Evolutionary conservation across 2,888 invertebrate species (phyloP), one percentile per base, ranked within the genome.

Genomic region (Acrobasis suavella): DNA sequence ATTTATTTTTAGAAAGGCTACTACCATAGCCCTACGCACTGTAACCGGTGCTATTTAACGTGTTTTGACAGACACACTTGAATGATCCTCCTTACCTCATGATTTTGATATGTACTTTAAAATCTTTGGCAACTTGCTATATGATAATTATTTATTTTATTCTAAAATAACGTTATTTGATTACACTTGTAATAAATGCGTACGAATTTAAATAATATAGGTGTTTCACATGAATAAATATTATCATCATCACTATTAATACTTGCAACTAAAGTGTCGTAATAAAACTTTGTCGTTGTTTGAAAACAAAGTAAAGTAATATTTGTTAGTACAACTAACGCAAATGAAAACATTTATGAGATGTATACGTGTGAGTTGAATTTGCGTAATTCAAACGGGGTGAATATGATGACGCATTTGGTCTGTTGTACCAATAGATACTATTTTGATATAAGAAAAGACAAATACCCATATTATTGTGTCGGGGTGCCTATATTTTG

Each of bases 321-420:
- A n/a, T 46, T 12, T 46, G 46, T 46, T 46, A 46, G 12, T 46
- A 46, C 46, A 46, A 12, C 14, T 12, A 14, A 46, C 46, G n/a
- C 46, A 14, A 46, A 52, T 32, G 32, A 52, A 52, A 22, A 22
- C 22, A 52, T 52, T 52, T 12, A 51, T 51, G 15, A 22, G 22
- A 22, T 5, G 51, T 51, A 22, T 14, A 22, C n/a, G 51, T 51
- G 32, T 12, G 32, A 12, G 22, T 52, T 12, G 52, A 52, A 52
- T 52, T 52, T 52, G 52, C 52, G 52, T 52, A 32, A 51, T 52
- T 52, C 14, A 52, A 32, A 52, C 32, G 32, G 52, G 52, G 32
- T 32, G 52, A 52, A 52, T 52, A 37, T 52, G 22, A 52, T 52
- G 52, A 52, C 52, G 52, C 52, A 52, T 22, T 10, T 37, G 17